Evolutionary conservation across 2,113 vertebrate species (phyloP), one percentile per base, ranked within the genome.

Genomic region (Orthonyx spaldingii): DNA sequence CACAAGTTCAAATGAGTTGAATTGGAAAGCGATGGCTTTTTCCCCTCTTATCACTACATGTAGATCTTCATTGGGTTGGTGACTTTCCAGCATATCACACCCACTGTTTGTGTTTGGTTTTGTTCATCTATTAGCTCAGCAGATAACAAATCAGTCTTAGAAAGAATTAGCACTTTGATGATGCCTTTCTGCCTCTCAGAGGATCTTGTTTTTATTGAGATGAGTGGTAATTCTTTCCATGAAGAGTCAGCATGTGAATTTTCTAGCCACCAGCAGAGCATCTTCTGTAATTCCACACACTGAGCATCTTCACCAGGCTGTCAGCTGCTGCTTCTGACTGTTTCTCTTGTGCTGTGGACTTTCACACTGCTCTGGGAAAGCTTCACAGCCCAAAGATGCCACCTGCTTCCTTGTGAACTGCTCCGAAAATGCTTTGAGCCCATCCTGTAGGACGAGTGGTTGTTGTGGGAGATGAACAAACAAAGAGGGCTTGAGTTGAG

Each of bases 1-100:
- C 94, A 84, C 69, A 49, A 69, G 76, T 93, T 96, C 95, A 97
- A 50, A 87, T 42, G 74, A 92, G 87, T 87, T 90, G 81, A 91
- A 79, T 79, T 79, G 79, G 82, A 93, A 97, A 93, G 53, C 0
- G 0, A 64, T 76, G 81, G 59, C 44, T 95, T 94, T 92, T 82
- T 2, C 78, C 63, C 66, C 56, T 83, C 77, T 84, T 92, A 81
- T 94, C 84, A 65, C 69, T 79, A 37, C 71, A 50, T 60, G 90
- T 47, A 91, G 75, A 93, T 93, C 88, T 89, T 96, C 84, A 80
- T n/a, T 74, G 66, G 26, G 50, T 80, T 91, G 83, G 74, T 96
- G 87, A 68, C 50, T 96, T 93, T 91, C 92, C 89, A 91, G 78
- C 47, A 37, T 75, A 94, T 87, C 75, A 59, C 75, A 93, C 74